These are phyloP conservation scores for Platerodrilus igneus DNA, from an alignment of 2,888 invertebrate species.

Conservation along the genomic window DNA sequence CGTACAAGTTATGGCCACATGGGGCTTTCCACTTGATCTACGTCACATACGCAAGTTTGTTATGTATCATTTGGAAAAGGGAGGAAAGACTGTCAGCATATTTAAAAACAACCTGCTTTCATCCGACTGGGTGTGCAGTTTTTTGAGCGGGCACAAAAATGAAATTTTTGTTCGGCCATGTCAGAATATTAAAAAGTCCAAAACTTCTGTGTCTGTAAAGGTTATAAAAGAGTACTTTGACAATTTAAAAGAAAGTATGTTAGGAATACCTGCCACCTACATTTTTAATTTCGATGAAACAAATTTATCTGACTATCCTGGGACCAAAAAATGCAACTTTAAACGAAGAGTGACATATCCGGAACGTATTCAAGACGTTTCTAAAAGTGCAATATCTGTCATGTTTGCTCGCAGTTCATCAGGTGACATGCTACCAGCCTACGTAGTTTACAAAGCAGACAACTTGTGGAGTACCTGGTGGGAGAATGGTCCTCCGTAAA, in stretches of 20 bases:
- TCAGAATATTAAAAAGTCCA: constrained; percentile 20
- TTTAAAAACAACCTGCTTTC: too few species aligned
- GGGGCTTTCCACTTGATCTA: too few species aligned
- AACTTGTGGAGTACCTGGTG: constrained; percentile 6
- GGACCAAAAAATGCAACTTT: constrained; percentile 24
- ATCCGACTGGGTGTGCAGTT: too few species aligned
- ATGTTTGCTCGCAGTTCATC: constrained; percentile 2
- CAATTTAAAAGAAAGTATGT: constrained; percentile 3
- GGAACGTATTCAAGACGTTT: too few species aligned
- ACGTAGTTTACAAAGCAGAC: constrained; percentile 13
- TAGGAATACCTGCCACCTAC: too few species aligned
- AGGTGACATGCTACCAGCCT: constrained; percentile 16
- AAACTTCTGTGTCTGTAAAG: constrained; percentile 15
- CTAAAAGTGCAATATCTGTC: neutral
- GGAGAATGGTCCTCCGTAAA: constrained; percentile 1
- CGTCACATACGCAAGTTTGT: too few species aligned
- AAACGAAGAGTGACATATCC: constrained; percentile 28
- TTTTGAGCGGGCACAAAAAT: too few species aligned
- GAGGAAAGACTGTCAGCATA: too few species aligned
- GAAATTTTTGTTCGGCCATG: constrained; percentile 8
- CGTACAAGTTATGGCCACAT: too few species aligned
- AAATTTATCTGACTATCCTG: constrained; percentile 39
- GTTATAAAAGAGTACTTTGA: constrained; percentile 1
- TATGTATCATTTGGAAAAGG: too few species aligned
- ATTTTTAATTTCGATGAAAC: constrained; percentile 41